These are phyloP conservation scores for Elanoides forficatus DNA, from an alignment of 2,113 vertebrate genomes.

Conservation along the genomic window DNA sequence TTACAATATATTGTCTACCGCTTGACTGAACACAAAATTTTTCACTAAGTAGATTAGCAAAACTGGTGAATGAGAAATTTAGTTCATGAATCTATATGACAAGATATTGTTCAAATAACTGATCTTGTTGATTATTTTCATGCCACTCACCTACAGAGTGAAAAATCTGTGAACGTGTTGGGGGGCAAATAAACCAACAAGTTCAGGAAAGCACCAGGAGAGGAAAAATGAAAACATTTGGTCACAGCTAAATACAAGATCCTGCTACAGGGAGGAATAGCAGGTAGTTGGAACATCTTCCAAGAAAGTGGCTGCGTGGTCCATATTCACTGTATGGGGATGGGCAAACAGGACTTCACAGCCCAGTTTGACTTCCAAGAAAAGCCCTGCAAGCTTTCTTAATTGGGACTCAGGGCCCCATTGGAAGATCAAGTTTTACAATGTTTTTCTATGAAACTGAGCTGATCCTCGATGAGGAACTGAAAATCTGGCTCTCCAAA, in stretches of 20 bases:
- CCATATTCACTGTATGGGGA: neutral
- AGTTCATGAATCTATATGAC: neutral
- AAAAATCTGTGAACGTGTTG: neutral
- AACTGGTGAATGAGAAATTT: neutral
- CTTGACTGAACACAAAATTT: neutral
- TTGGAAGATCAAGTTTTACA: neutral
- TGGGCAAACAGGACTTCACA: neutral
- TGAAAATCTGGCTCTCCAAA: neutral
- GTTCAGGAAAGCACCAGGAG: neutral
- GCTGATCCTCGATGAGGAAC: neutral
- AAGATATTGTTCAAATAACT: neutral
- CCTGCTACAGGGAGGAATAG: neutral
- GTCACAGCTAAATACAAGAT: neutral
- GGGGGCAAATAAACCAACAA: neutral
- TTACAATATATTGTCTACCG: neutral
- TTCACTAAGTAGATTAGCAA: neutral
- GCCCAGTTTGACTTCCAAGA: neutral
- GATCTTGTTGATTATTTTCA: neutral
- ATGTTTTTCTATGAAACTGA: neutral
- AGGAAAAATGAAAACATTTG: neutral
- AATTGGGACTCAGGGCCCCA: neutral
- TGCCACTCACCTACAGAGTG: neutral
- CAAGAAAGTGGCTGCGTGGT: neutral
- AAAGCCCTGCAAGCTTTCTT: neutral
- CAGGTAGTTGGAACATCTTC: neutral